Evolutionary conservation across 2,113 vertebrate species (phyloP), one percentile per base, ranked within the genome.

Genomic region (Lipophrys pholis): DNA sequence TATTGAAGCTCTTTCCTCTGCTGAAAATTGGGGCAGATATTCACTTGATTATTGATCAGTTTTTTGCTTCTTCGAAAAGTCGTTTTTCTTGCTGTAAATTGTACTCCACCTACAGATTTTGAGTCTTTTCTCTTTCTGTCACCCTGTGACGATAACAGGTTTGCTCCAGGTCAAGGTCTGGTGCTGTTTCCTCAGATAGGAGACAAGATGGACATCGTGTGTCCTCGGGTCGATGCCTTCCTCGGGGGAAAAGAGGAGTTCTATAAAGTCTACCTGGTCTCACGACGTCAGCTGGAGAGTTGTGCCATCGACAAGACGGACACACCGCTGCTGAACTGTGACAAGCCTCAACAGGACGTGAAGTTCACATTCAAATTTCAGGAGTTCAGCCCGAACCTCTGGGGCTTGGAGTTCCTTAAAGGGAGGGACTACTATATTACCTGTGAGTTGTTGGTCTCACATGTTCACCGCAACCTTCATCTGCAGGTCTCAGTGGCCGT

Each of bases 331-430:
- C 96, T 99, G 89, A 99, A 96, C 94, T 99, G 98, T 87, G 95
- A 96, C 91, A 97, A 95, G 78, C 98, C 98, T 66, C 94, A 99
- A 90, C 95, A 94, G 91, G 97, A 99, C 49, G 97, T 99, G 65
- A 99, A 99, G 86, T 99, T 98, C 94, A 99, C 98, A 2, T 97
- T 99, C 94, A 99, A 99, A 92, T 99, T 99, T 92, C 98, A 99
- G 91, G 98, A 99, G 85, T 99, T 98, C 94, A 99, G 98, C 87
- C 98, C 98, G 83, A 99, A 99, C 91, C 95, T 99, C 61, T 99
- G 97, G 97, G 98, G 98, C 54, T 88, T 99, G 87, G 98, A 99
- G 94, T 99, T 99, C 93, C 93, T 95, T 89, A 97, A 94, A 92
- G 96, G 97, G 84, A 95, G 91, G 92, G 96, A 99, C 91, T 99